Percentiles rank a stretch among this genome's conserved stretches.
phyloP scores from a whole-genome alignment of 2,888 invertebrate genomes.

The Cheilosia grossa region DNA sequence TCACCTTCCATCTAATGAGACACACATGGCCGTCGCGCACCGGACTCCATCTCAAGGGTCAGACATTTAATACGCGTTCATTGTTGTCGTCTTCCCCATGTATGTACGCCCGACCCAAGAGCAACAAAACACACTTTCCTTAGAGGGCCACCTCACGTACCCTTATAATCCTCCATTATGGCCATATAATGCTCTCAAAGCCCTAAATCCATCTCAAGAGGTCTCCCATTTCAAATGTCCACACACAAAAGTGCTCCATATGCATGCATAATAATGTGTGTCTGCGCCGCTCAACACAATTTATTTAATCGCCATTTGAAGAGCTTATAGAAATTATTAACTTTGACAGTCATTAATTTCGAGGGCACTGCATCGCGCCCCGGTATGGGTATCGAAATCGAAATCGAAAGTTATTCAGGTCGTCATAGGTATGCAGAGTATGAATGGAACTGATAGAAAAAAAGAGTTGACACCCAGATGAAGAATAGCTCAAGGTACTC shows the following conservation, averaged over 20 bases:
- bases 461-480: slow-evolving; percentile 23
- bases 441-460: slow-evolving; percentile 19
- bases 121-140: slow-evolving; percentile 55
- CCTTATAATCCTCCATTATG: slow-evolving; percentile 46
- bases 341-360: slow-evolving; percentile 57
- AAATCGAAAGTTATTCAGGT: slow-evolving; percentile 70
- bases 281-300: slow-evolving; percentile 44
- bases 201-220: slow-evolving; percentile 38
- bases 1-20: slow-evolving; percentile 27
- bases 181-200: slow-evolving; percentile 15
- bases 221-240: slow-evolving; percentile 52
- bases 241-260: slow-evolving; percentile 51
- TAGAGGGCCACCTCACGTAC: slow-evolving; percentile 36
- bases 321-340: slow-evolving; percentile 66
- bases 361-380: slow-evolving; percentile 57
- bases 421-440: slow-evolving; percentile 14
- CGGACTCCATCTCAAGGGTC: slow-evolving; percentile 22
- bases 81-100: background rate
- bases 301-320: slow-evolving; percentile 68
- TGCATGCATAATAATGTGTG: slow-evolving; percentile 42
- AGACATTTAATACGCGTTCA: background rate
- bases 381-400: slow-evolving; percentile 35
- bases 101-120: slow-evolving; percentile 24
- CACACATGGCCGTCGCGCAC: slow-evolving; percentile 1
- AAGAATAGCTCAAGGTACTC: slow-evolving; percentile 10